A percentile compares a stretch with the other conserved stretches of the same genome.
Evolutionary conservation across 1,140 invertebrate genomes (phyloP).

Genomic region (Brachionus manjavacas): DNA sequence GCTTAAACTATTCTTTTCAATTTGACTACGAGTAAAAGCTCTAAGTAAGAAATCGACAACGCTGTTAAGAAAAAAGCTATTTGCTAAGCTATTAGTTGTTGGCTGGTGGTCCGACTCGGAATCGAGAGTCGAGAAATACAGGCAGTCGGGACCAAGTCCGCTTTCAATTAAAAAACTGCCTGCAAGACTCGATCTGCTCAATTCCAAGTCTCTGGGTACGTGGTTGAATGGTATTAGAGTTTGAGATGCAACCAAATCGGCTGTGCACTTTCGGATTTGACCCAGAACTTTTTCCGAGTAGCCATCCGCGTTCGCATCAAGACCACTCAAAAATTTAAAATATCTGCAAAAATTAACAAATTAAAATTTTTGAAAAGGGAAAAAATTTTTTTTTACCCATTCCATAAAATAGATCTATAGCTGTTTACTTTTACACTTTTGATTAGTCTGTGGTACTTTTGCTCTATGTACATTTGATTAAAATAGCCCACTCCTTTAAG

Average conservation of each 20-base stretch:
- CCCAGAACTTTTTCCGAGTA: not conserved
- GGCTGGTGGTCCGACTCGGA: not conserved
- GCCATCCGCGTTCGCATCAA: not conserved
- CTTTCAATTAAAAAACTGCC: not conserved
- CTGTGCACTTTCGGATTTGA: not conserved
- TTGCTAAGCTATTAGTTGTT: not conserved
- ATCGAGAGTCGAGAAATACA: not conserved
- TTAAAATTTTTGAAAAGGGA: not conserved
- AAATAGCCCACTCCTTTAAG: not conserved
- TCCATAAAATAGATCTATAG: not conserved
- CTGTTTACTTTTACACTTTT: not conserved
- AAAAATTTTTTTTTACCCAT: not conserved
- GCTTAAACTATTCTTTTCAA: not conserved
- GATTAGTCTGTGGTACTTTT: not conserved
- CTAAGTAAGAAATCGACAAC: not conserved
- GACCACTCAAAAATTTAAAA: not conserved
- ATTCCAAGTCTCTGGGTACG: not conserved
- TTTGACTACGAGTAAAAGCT: not conserved
- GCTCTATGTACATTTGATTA: not conserved
- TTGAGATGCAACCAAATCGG: not conserved
- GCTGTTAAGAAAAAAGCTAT: slow-evolving; percentile 3
- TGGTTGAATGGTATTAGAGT: slow-evolving; percentile 11
- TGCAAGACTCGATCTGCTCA: not conserved
- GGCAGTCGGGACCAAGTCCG: not conserved
- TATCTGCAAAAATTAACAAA: not conserved